Evolutionary conservation across 2,113 vertebrate species (phyloP), one percentile per base, ranked within the genome.

Genomic region (Callospermophilus lateralis): DNA sequence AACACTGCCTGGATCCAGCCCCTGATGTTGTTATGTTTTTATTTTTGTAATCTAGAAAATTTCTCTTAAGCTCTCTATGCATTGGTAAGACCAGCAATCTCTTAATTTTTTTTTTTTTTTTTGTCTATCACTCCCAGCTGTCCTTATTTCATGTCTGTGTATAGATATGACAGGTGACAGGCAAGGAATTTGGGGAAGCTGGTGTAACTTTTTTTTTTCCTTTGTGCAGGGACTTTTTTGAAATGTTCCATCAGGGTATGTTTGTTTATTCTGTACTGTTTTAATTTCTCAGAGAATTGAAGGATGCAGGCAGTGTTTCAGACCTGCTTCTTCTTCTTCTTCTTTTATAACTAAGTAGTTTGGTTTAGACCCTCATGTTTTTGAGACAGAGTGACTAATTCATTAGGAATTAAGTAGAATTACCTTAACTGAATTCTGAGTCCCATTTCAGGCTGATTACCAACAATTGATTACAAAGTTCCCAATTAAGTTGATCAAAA

Each of bases 371-470:
- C 67, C 8, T 48, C 45, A 1, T 81, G 39, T 91, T 89, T 97
- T 94, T 87, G 67, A 89, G 37, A 78, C 55, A 80, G 17, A 77
- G 32, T 89, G 78, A 94, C 73, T 95, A 74, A 97, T 92, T 95
- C 79, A 81, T 94, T 22, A 26, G 68, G 90, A 97, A 96, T 89
- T 80, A 89, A 95, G 78, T 79, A 48, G 68, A 95, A 95, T 80
- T 95, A 34, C 34, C 13, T 61, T 87, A 79, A 92, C 84, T 88
- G 45, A 70, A 61, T 68, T 7, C 3, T 65, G 93, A 45, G 45
- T 92, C 37, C 37, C 89, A 37, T 67, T 87, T 97, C 48, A 87
- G 58, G 65, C 61, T 92, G 65, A 90, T 26, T 87, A 70, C 28
- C 15, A 73, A 32, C 6, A 79, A 84, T 84, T 79, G 48, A 68